Evolutionary conservation across 2,113 vertebrate genomes (phyloP).

Genomic region (Corvus hawaiiensis): DNA sequence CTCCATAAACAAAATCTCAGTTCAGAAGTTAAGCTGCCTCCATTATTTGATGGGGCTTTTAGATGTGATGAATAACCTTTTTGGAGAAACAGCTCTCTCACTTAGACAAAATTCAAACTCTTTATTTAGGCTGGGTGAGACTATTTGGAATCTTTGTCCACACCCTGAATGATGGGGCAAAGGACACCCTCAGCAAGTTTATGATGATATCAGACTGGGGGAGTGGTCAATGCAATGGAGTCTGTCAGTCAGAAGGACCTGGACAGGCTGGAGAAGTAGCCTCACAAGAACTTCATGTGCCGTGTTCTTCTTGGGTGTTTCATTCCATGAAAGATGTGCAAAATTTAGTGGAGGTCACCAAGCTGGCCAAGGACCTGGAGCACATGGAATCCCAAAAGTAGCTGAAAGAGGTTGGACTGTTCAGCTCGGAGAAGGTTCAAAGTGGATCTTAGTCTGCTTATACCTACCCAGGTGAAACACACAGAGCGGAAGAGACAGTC

Average conservation of each 20-base stretch:
- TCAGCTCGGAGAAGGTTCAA: not conserved
- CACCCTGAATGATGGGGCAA: not conserved
- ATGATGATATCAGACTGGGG: not conserved
- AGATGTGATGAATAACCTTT: not conserved
- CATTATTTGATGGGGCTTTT: not conserved
- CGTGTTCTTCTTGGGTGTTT: not conserved
- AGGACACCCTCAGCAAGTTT: not conserved
- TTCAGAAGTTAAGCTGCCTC: not conserved
- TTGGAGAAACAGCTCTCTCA: not conserved
- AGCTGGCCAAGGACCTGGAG: not conserved
- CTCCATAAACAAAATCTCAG: not conserved
- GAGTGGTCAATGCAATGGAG: accelerated
- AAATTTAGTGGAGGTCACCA: not conserved
- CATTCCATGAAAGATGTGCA: not conserved
- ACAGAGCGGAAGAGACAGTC: not conserved
- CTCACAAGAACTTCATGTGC: not conserved
- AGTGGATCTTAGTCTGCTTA: not conserved
- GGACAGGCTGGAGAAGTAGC: not conserved
- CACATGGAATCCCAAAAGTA: not conserved
- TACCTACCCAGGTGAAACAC: not conserved
- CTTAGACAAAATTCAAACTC: not conserved
- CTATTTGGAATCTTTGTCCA: not conserved
- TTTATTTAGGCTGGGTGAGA: not conserved
- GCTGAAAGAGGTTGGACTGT: not conserved
- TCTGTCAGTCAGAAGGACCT: not conserved